Base-by-base conservation (phyloP, 2,113 vertebrate genomes). In the Piaya cayana region DNA sequence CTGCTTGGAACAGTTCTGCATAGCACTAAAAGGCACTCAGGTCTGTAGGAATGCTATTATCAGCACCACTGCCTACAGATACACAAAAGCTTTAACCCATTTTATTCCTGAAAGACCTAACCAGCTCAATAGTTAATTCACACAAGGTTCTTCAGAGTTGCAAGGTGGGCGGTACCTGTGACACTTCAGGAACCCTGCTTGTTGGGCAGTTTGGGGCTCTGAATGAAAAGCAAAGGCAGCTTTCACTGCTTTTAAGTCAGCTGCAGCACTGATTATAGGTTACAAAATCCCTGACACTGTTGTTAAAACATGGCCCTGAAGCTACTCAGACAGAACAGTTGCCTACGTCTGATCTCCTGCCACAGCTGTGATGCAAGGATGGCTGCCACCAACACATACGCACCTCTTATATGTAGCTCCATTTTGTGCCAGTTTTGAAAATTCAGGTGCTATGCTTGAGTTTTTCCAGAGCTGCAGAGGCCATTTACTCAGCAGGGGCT, bases 361-460 rank as follows among this genome's bases (percentile, higher is more conserved):
- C 13, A 12, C 21, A 55, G 64, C 20, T 43, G 36, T 30, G 37
- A 43, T n/a, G 25, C 23, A 53, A 74, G 36, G 29, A 63, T 36
- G 30, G 23, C 34, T 32, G 17, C 39, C 30, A 60, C 36, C 27
- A 85, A 1, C 32, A 67, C 1, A 0, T 9, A 43, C 30, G 23
- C 23, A 88, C 34, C 23, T 60, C 58, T 53, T n/a, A 42, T 6
- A 30, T 12, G 27, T 55, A 58, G 45, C 56, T 88, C 25, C 39
- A 62, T 34, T 25, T 22, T 9, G 29, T 11, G 45, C n/a, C 36
- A n/a, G 43, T 69, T 79, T 58, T 82, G 29, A 34, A 68, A 52
- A 82, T 62, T 37, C n/a, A 14, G 59, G 45, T 80, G 39, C 39
- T 49, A 7, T 5, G 15, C 32, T 34, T 45, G 8, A 56, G 25